phyloP scores from a whole-genome alignment of 2,113 vertebrate species.

The Etheostoma spectabile region DNA sequence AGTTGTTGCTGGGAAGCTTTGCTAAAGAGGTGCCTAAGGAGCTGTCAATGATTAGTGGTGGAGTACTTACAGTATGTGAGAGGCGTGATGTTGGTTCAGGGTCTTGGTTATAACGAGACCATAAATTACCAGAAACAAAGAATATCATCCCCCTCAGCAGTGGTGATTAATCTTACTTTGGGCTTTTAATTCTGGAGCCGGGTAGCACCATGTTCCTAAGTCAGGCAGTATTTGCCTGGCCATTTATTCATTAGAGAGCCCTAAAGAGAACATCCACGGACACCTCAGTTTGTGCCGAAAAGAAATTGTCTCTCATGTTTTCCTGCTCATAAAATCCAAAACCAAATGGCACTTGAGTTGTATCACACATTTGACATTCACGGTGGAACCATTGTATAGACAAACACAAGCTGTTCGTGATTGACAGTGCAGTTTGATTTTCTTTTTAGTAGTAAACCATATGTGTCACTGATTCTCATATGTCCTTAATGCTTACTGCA shows the following conservation, averaged over 20 bases:
- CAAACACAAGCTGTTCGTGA: slow-evolving; percentile 36
- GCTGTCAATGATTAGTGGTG: slow-evolving; percentile 37
- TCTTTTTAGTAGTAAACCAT: slow-evolving; percentile 4
- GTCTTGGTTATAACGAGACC: slow-evolving; percentile 65
- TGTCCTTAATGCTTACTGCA: slow-evolving; percentile 4
- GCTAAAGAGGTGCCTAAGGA: slow-evolving; percentile 50
- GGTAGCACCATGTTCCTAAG: slow-evolving; percentile 54
- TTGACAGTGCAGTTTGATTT: slow-evolving; percentile 24
- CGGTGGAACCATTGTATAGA: not conserved
- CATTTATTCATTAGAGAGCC: slow-evolving; percentile 72
- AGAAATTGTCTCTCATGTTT: slow-evolving; percentile 64
- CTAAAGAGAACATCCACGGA: slow-evolving; percentile 69
- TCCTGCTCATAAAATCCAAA: slow-evolving; percentile 49
- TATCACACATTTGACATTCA: slow-evolving; percentile 21
- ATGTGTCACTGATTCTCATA: slow-evolving; percentile 3
- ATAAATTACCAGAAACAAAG: slow-evolving; percentile 78
- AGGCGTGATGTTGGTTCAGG: slow-evolving; percentile 36
- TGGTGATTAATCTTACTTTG: slow-evolving; percentile 80
- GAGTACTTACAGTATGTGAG: slow-evolving; percentile 32
- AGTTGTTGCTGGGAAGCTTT: slow-evolving; percentile 42
- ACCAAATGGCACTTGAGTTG: slow-evolving; percentile 21
- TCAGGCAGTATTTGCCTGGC: slow-evolving; percentile 76
- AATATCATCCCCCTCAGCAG: slow-evolving; percentile 61
- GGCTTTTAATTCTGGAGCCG: slow-evolving; percentile 54
- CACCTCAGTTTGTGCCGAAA: slow-evolving; percentile 41